Base-by-base conservation (phyloP, 2,113 vertebrate genomes). In the Bungarus multicinctus region DNA sequence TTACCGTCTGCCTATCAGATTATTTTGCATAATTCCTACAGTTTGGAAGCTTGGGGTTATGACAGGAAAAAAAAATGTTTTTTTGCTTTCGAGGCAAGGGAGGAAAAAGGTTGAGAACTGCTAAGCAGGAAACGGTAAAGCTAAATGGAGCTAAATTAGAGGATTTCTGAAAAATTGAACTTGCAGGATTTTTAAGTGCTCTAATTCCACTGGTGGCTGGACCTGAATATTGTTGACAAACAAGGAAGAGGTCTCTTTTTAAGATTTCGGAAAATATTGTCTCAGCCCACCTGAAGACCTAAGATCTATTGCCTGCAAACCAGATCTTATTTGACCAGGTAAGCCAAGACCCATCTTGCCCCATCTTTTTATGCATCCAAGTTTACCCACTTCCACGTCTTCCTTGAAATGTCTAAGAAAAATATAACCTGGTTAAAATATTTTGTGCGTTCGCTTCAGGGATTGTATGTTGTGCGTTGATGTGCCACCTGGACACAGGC, bases 111-210 rank as follows among this genome's bases (percentile, higher is more conserved):
- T 11, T 12, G 27, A 4, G 90, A 52, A 12, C 20, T 0, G 23
- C 7, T 14, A n/a, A 45, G 8, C 2, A 12, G 14, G 45, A 3
- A 12, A 47, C 0, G 0, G 52, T 2, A 20, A 18, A 74, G n/a
- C 69, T 18, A 74, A 74, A 18, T 8, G 69, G n/a, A 39, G n/a
- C n/a, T 74, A 3, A 34, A 8, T 34, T 7, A 74, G 16, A 50
- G 53, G 54, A n/a, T 8, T 23, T 11, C 74, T 43, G 27, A 43
- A 53, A 64, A 69, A 74, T 18, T 3, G 69, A 74, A 74, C n/a
- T 74, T 2, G 2, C 0, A 7, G 69, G n/a, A 74, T 50, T 39
- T 74, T 74, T 18, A 74, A 34, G 69, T 20, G n/a, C n/a, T 34
- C 14, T 34, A 18, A 34, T 69, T 69, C 12, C 12, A 69, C 14